Evolutionary conservation across 2,797 vertebrate species (phyloP).

Genomic region (Limosa lapponica): DNA sequence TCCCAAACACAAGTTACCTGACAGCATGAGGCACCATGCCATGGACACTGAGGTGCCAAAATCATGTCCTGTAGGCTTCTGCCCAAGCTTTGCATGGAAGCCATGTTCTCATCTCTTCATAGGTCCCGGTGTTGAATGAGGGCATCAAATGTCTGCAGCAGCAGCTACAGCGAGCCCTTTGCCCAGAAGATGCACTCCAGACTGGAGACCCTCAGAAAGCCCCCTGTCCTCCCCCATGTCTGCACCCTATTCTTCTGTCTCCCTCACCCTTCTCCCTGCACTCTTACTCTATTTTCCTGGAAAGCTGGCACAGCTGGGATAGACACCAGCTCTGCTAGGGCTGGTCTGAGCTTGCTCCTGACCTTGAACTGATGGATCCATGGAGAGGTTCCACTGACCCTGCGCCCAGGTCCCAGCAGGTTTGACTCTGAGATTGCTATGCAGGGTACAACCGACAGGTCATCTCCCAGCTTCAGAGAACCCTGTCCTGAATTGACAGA

Average conservation of each 20-base stretch:
- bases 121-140: background rate
- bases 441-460: background rate
- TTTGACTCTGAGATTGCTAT: background rate
- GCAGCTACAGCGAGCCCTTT: background rate
- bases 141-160: background rate
- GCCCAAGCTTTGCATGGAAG: background rate
- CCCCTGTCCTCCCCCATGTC: accelerated
- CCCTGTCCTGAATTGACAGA: background rate
- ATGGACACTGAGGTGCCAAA: background rate
- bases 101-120: accelerated
- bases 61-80: background rate
- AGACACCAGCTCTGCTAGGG: background rate
- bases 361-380: background rate
- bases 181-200: background rate
- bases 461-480: background rate
- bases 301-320: background rate
- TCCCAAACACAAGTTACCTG: background rate
- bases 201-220: background rate
- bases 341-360: background rate
- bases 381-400: accelerated
- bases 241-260: background rate
- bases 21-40: background rate
- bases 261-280: background rate
- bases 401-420: background rate
- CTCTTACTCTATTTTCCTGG: background rate